Evolutionary conservation across 2,888 invertebrate genomes (phyloP).

Genomic region (Eristalis intricaria): DNA sequence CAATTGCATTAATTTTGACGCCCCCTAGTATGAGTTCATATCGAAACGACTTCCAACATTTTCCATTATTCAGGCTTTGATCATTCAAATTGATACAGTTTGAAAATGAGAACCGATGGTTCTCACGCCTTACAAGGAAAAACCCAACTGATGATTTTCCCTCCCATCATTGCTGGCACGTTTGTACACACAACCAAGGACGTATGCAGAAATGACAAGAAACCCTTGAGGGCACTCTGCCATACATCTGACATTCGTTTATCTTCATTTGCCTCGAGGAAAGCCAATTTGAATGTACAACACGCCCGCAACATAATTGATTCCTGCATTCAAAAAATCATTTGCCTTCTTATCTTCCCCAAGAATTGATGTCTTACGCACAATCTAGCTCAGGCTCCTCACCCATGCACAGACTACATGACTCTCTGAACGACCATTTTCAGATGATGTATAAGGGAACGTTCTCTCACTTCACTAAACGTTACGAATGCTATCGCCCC

Average conservation of each 20-base stretch:
- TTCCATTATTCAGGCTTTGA: background rate
- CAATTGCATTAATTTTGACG: too few relatives aligned
- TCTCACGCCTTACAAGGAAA: background rate
- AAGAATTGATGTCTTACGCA: slow-evolving; percentile 52
- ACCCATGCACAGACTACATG: slow-evolving; percentile 4
- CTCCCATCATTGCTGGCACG: background rate
- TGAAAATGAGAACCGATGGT: background rate
- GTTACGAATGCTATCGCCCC: slow-evolving; percentile 28
- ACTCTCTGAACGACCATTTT: slow-evolving; percentile 11
- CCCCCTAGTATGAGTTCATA: too few relatives aligned
- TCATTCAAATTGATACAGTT: background rate
- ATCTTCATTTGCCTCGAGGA: background rate
- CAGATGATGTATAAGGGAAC: slow-evolving; percentile 29
- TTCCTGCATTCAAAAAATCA: slow-evolving; percentile 31
- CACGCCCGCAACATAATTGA: slow-evolving; percentile 52
- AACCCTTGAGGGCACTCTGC: background rate
- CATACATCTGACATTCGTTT: background rate
- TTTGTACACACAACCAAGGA: background rate
- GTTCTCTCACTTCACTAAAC: slow-evolving; percentile 38
- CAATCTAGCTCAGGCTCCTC: slow-evolving; percentile 26
- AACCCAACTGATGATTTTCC: background rate
- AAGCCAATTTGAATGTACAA: slow-evolving; percentile 55
- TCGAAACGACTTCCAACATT: too few relatives aligned
- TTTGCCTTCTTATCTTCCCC: slow-evolving; percentile 35
- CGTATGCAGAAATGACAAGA: background rate